Evolutionary conservation across 2,888 invertebrate genomes (phyloP), one percentile per base, ranked within the genome.

Genomic region (Cyrtodaria siliqua): DNA sequence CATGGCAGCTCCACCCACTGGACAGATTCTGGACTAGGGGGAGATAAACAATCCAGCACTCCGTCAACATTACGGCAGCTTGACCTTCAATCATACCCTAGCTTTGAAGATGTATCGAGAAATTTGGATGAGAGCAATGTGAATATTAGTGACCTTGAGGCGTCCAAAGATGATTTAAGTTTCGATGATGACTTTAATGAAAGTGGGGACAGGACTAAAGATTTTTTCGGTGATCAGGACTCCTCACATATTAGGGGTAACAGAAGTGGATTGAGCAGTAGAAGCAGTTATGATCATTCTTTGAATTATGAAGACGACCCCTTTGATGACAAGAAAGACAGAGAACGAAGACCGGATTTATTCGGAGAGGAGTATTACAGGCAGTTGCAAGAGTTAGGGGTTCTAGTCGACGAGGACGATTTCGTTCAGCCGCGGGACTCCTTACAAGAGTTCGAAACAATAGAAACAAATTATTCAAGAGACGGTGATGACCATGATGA

Each of bases 141-240:
- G 33, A 90, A 91, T 68, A 90, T 91, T 60, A 91, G 90, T 81
- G 91, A 91, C 71, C 76, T 90, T 56, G 91, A 91, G 72, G 91
- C 89, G 4, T 91, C 91, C 20, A 88, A 86, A 63, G 90, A 89
- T 75, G 89, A 90, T 55, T 70, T 89, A 1, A 87, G 86, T 61
- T 85, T 87, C 71, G 79, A 82, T 62, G 73, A 59, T 42, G 76
- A 79, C 53, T 75, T 69, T 66, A 66, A 75, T 42, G 63, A 78
- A 50, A 70, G 59, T 38, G 56, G 40, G 4, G 74, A 64, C 23
- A 38, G 60, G 1, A 75, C 72, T 38, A 60, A 72, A 24, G 73
- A 40, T 12, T 49, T 62, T 33, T 62, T 64, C 59, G 75, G 69
- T n/a, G 53, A 64, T 40, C 42, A 60, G 23, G 24, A 40, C 27